Evolutionary conservation across 1,140 invertebrate species (phyloP).

Genomic region (Palaemon carinicauda): DNA sequence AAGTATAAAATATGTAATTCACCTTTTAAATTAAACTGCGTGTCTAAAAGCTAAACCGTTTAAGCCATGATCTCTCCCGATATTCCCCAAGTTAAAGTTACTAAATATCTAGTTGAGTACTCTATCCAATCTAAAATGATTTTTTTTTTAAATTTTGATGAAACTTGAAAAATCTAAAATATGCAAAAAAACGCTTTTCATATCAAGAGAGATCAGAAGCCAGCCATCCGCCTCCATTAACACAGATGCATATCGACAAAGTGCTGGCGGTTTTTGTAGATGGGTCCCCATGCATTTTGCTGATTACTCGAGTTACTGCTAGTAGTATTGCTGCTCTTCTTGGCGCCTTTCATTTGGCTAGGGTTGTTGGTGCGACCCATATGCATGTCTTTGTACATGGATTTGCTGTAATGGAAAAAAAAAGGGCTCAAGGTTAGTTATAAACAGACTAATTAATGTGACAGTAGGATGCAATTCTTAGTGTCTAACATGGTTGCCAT

Average conservation of each 20-base stretch:
- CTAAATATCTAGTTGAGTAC: too few relatives aligned
- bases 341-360: neutral
- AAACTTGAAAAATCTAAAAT: neutral
- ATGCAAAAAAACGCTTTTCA: neutral
- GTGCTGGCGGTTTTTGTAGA: constrained; percentile 29
- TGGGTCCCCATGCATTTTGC: constrained; percentile 4
- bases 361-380: neutral
- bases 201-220: neutral
- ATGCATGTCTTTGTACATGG: constrained; percentile 33
- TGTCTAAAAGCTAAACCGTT: too few relatives aligned
- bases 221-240: neutral
- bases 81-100: too few relatives aligned
- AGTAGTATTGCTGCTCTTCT: neutral
- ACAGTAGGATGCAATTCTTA: too few relatives aligned
- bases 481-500: too few relatives aligned
- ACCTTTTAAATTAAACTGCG: too few relatives aligned
- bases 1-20: too few relatives aligned
- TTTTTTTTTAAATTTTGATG: too few relatives aligned
- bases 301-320: neutral
- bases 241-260: constrained; percentile 37
- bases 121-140: too few relatives aligned
- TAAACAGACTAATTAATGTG: neutral
- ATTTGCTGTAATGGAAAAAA: neutral
- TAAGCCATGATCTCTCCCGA: too few relatives aligned
- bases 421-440: too few relatives aligned